phyloP scores from a whole-genome alignment of 2,888 invertebrate genomes.

The Parapristionchus giblindavisi region DNA sequence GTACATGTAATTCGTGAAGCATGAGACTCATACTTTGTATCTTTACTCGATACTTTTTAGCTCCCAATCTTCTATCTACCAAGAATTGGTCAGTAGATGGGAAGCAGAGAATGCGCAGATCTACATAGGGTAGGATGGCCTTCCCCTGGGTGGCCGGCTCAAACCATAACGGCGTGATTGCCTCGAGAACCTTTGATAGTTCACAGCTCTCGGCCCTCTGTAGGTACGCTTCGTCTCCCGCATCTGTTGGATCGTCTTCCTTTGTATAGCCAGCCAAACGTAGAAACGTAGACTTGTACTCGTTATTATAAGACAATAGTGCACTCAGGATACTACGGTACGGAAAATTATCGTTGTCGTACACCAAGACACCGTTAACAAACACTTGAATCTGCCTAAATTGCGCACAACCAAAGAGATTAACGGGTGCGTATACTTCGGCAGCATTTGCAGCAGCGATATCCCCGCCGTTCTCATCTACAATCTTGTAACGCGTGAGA shows the following conservation, averaged over 20 bases:
- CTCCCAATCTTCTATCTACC: neutral
- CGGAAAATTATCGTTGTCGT: constrained; percentile 13
- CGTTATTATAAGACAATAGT: neutral
- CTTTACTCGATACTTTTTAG: neutral
- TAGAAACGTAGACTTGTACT: neutral
- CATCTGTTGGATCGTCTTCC: neutral
- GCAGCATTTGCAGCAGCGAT: neutral
- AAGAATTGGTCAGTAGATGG: constrained; percentile 20
- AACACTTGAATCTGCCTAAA: neutral
- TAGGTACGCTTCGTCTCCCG: neutral
- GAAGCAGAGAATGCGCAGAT: neutral
- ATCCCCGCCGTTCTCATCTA: constrained; percentile 6
- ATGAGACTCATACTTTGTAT: neutral
- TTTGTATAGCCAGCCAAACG: neutral
- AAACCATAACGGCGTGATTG: neutral
- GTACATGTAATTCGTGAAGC: constrained; percentile 1
- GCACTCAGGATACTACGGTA: neutral
- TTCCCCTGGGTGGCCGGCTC: constrained; percentile 1
- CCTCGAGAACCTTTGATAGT: neutral
- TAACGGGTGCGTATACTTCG: neutral
- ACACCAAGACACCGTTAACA: neutral
- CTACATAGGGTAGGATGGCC: constrained; percentile 1
- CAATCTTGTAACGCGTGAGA: neutral
- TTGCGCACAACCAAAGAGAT: neutral
- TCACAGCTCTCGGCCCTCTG: neutral